These are phyloP conservation scores for Caenorhabditis brenneri DNA, from an alignment of 1,140 invertebrate genomes.

Conservation along the genomic window DNA sequence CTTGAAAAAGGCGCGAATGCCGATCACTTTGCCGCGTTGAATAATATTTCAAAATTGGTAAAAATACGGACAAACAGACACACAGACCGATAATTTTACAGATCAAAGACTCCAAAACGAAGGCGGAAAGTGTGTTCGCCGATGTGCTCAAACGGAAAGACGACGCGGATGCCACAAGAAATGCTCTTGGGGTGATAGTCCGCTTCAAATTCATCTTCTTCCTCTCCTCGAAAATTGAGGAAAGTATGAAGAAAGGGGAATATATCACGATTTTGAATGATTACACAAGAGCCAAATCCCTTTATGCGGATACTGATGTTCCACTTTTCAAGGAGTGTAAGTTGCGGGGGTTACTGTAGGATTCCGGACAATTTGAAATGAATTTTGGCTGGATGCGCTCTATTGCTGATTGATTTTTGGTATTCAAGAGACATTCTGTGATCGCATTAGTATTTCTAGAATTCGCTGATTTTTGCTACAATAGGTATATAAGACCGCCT, in stretches of 20 bases:
- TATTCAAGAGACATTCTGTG: too few relatives aligned
- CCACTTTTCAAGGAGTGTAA: slow-evolving; percentile 77
- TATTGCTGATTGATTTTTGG: too few relatives aligned
- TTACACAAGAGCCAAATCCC: slow-evolving; percentile 90
- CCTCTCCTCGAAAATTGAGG: slow-evolving; percentile 86
- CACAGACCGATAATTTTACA: too few relatives aligned
- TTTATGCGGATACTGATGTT: slow-evolving; percentile 93
- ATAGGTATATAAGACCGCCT: too few relatives aligned
- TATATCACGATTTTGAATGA: slow-evolving; percentile 97
- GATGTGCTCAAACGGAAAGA: slow-evolving; percentile 91
- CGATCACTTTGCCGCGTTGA: slow-evolving; percentile 59
- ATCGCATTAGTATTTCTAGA: too few relatives aligned
- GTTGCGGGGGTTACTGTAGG: slow-evolving; percentile 74
- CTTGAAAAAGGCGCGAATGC: slow-evolving; percentile 56
- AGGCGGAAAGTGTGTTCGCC: slow-evolving; percentile 90
- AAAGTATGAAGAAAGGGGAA: slow-evolving; percentile 89
- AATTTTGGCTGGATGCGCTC: too few relatives aligned
- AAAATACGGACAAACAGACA: too few relatives aligned
- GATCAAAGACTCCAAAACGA: slow-evolving; percentile 81
- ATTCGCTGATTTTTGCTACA: too few relatives aligned
- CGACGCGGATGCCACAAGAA: slow-evolving; percentile 90
- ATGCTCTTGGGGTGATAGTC: slow-evolving; percentile 88
- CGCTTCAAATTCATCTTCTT: slow-evolving; percentile 91
- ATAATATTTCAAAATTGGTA: slow-evolving; percentile 59
- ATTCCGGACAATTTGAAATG: slow-evolving; percentile 76